Conservation (phyloP, 1,140 invertebrate genomes). For the Nylanderia fulva region DNA sequence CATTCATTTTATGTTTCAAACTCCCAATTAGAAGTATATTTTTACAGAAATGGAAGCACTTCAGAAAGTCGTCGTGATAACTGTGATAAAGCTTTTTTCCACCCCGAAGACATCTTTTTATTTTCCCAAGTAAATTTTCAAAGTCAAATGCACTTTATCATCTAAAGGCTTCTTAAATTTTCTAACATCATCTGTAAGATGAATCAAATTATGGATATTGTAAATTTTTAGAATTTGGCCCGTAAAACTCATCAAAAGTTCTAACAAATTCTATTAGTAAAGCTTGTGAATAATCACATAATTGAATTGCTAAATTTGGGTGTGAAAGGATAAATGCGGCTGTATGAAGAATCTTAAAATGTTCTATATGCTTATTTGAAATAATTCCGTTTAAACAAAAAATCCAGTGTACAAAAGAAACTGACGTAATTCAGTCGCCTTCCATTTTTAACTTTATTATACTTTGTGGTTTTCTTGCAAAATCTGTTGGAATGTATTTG, state of each 20-base stretch:
- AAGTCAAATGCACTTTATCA: constrained; percentile 13
- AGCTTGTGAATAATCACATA: constrained; percentile 8
- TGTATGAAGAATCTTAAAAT: constrained; percentile 17
- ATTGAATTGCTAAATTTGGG: neutral
- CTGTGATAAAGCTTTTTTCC: neutral
- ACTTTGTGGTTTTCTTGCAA: constrained; percentile 13
- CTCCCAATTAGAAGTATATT: neutral
- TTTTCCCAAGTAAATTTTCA: constrained; percentile 25
- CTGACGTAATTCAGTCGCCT: constrained; percentile 7
- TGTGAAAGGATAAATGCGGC: neutral
- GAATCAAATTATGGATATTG: neutral
- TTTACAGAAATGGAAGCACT: neutral
- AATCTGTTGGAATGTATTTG: constrained; percentile 8
- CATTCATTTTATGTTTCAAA: neutral
- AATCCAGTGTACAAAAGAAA: constrained; percentile 17
- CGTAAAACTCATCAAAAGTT: constrained; percentile 5
- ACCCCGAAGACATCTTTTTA: constrained; percentile 5
- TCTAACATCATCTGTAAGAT: constrained; percentile 8
- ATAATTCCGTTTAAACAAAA: constrained; percentile 5
- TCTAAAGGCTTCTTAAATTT: neutral
- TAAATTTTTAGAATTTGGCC: neutral
- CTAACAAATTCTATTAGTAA: constrained; percentile 9
- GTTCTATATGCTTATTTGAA: neutral
- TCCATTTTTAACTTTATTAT: constrained; percentile 24
- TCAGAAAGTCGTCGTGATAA: constrained; percentile 20